Evolutionary conservation across 2,113 vertebrate genomes (phyloP), one percentile per base, ranked within the genome.

Genomic region (Fregetta grallaria): DNA sequence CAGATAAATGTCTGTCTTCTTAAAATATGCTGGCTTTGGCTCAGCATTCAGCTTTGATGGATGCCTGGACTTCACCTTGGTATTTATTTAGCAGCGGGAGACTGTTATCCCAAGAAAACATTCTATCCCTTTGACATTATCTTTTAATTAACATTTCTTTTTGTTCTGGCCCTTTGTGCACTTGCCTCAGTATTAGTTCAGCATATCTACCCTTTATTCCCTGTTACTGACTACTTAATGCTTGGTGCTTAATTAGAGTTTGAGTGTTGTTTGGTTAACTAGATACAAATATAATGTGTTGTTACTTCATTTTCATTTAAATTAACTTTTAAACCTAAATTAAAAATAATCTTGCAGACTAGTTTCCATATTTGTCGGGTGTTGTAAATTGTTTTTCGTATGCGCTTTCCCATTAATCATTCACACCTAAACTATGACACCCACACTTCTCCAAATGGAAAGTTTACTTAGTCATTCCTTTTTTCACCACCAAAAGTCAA

Each of bases 81-180:
- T 87, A 82, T 96, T 97, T 96, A 86, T 91, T 90, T 88, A 93
- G 89, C 92, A 89, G 79, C 30, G 7, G 74, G 58, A 90, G 73
- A 29, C 49, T 56, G 73, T 87, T 93, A 91, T 18, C 32, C 90
- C 44, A 38, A n/a, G 71, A 92, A 96, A 97, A 94, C 70, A 92
- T 89, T 86, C 66, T 47, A 65, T 68, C 16, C 49, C 56, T 96
- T 79, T 89, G 89, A 94, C 95, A 72, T 94, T 94, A 95, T 96
- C 86, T 97, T 95, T 96, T 96, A 96, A 97, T 98, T 95, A 96
- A 61, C 66, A 66, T 89, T 91, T 83, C 42, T 83, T 96, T 80
- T 90, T 63, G 40, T 91, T 94, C 61, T 66, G 18, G 45, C 65
- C 80, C 91, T 90, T 93, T 67, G 66, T 81, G 58, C 26, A 15